Evolutionary conservation across 2,113 vertebrate genomes (phyloP).

Genomic region (Campylomormyrus numenius): DNA sequence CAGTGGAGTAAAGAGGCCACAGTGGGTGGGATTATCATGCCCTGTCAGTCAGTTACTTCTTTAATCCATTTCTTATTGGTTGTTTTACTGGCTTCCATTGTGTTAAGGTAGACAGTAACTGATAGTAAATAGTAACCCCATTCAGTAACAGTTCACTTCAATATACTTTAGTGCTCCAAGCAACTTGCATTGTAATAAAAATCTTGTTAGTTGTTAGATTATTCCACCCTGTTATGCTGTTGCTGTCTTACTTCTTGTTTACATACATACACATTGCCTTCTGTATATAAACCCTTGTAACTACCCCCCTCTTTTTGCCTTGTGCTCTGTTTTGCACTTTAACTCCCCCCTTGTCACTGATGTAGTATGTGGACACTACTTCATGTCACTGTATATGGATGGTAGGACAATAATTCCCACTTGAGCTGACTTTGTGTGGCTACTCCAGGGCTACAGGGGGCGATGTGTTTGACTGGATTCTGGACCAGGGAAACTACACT

Average conservation of each 20-base stretch:
- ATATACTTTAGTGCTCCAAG: background rate
- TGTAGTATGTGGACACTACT: background rate
- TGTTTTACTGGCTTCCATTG: background rate
- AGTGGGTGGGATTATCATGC: background rate
- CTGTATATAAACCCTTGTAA: background rate
- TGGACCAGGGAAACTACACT: conserved; percentile 75
- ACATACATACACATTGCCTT: background rate
- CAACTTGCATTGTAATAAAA: background rate
- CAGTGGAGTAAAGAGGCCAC: background rate
- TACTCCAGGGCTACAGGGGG: conserved; percentile 67
- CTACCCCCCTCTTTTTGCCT: background rate
- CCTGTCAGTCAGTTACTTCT: background rate
- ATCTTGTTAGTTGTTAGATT: background rate
- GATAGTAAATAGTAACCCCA: background rate
- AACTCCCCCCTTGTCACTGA: background rate
- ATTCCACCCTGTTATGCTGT: background rate
- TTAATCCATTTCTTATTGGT: background rate
- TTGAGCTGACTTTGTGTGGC: conserved; percentile 13
- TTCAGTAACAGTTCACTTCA: background rate
- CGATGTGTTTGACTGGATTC: conserved; percentile 78
- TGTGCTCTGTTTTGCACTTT: background rate
- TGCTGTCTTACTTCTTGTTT: background rate
- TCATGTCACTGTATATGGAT: background rate
- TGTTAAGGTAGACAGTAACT: background rate
- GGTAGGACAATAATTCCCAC: background rate